phyloP scores from a whole-genome alignment of 2,888 invertebrate species.

The Lomographa bimaculata region DNA sequence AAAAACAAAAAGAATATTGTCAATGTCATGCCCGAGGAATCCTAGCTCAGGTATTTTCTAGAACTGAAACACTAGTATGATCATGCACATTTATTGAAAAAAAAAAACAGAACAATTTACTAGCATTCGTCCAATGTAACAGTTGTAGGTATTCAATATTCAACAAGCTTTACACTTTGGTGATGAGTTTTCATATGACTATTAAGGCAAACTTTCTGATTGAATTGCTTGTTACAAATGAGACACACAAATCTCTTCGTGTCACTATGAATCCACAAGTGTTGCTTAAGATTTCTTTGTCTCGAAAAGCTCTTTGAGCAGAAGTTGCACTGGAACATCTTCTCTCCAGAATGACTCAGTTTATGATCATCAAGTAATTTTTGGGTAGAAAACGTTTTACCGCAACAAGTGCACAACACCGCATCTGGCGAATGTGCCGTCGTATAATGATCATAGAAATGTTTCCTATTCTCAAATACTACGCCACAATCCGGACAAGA shows the following conservation, averaged over 20 bases:
- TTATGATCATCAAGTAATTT: constrained; percentile 63
- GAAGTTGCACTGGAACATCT: constrained; percentile 63
- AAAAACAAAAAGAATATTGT: constrained; percentile 78
- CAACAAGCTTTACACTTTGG: constrained; percentile 15
- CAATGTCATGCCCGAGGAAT: constrained; percentile 55
- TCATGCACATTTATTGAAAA: constrained; percentile 33
- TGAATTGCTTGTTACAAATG: constrained; percentile 63
- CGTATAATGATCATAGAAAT: constrained; percentile 62
- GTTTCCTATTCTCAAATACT: constrained; percentile 50
- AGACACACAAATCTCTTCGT: constrained; percentile 60
- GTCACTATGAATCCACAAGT: constrained; percentile 71
- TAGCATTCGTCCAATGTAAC: too few species aligned
- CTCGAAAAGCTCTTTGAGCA: constrained; percentile 78
- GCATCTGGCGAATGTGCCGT: constrained; percentile 58
- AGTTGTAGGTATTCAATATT: constrained; percentile 6
- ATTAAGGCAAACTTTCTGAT: constrained; percentile 67
- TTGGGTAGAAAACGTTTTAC: constrained; percentile 54
- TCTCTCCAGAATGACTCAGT: constrained; percentile 76
- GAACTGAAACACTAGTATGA: constrained; percentile 27
- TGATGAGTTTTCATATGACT: constrained; percentile 44
- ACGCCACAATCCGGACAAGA: constrained; percentile 60
- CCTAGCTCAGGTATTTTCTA: constrained; percentile 20
- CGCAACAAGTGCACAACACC: constrained; percentile 58
- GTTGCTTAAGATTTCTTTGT: constrained; percentile 67
- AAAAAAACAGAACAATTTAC: constrained; percentile 7